A percentile compares a stretch with the other conserved stretches of the same genome.
Conservation (phyloP, 2,797 vertebrate species). For the Pseudotriccus pelzelni region DNA sequence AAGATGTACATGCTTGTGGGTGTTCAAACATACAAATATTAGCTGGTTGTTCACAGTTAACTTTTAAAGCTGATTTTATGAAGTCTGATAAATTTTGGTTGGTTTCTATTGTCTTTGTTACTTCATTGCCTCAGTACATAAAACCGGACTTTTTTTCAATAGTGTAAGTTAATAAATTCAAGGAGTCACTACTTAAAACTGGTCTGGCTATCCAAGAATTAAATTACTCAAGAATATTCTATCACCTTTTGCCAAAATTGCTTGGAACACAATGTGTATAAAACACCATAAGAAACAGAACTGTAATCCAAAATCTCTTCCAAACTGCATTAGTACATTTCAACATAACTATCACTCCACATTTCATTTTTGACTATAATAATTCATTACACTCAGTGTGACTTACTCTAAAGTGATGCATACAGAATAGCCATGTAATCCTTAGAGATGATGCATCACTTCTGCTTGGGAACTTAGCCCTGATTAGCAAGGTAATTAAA, state of each 20-base stretch:
- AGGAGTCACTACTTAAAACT: neutral
- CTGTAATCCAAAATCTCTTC: slow-evolving; percentile 22
- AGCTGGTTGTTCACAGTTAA: neutral
- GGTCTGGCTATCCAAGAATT: neutral
- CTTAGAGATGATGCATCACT: neutral
- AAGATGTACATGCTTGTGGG: neutral
- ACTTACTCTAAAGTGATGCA: slow-evolving; percentile 17
- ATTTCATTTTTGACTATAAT: slow-evolving; percentile 34
- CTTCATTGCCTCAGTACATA: neutral
- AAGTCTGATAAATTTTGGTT: neutral
- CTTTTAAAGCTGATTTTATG: neutral
- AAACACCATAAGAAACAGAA: slow-evolving; percentile 32
- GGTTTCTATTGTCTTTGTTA: neutral
- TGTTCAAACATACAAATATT: neutral
- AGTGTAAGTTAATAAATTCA: neutral
- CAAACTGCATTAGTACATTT: slow-evolving; percentile 54
- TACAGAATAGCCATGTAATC: neutral
- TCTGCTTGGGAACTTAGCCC: neutral
- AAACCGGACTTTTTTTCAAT: neutral
- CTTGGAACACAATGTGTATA: neutral
- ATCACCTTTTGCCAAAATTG: slow-evolving; percentile 25
- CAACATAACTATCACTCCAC: slow-evolving; percentile 45
- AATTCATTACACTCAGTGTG: neutral
- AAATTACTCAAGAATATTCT: slow-evolving; percentile 3
- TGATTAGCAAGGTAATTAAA: slow-evolving; percentile 2